Conservation (phyloP, 2,797 vertebrate genomes). For the Crypturellus tataupa region DNA sequence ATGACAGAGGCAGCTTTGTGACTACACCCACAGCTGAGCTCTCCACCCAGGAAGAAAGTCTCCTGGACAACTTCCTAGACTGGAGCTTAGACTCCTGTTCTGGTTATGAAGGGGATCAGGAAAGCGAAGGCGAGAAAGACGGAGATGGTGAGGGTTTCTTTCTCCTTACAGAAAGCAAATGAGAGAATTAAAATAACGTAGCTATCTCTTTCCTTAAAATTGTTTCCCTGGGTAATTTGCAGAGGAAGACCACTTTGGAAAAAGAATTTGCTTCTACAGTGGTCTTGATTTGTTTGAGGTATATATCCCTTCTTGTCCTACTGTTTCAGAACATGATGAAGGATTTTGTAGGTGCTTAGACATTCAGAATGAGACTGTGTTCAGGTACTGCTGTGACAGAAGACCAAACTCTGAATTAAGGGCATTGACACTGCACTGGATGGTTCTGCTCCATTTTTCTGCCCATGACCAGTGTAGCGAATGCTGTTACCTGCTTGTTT, state of each 20-base stretch:
- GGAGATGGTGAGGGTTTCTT: slow-evolving; percentile 84
- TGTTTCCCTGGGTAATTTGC: slow-evolving; percentile 19
- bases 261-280: not conserved
- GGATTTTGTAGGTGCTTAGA: not conserved
- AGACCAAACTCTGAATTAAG: not conserved
- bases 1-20: slow-evolving; percentile 89
- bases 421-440: not conserved
- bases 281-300: not conserved
- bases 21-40: slow-evolving; percentile 94
- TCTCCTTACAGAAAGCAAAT: not conserved
- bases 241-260: not conserved
- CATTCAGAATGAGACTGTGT: not conserved
- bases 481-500: not conserved
- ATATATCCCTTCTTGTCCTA: not conserved
- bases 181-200: not conserved
- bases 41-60: slow-evolving; percentile 93
- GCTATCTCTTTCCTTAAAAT: slow-evolving; percentile 6
- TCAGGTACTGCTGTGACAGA: not conserved
- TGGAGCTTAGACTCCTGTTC: slow-evolving; percentile 96
- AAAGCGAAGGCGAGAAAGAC: slow-evolving; percentile 92
- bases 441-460: no score
- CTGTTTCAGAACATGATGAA: not conserved
- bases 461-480: not conserved
- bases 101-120: slow-evolving; percentile 94
- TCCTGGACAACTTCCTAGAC: slow-evolving; percentile 93